These are phyloP conservation scores for Cordilura impudica DNA, from an alignment of 2,888 invertebrate genomes.

Conservation along the genomic window DNA sequence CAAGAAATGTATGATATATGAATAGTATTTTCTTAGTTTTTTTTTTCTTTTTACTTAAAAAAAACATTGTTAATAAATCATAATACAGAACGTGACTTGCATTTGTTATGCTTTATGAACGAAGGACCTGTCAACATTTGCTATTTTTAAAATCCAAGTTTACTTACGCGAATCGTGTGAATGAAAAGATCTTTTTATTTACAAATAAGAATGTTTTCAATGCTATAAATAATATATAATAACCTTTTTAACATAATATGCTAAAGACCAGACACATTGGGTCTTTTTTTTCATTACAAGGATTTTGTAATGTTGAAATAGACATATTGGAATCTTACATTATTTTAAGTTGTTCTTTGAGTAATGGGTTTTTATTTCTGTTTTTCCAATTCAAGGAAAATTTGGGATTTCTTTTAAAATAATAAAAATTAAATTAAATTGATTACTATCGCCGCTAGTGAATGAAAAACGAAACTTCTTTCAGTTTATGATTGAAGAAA, in stretches of 20 bases:
- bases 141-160: background rate
- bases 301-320: too few relatives aligned
- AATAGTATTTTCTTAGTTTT: background rate
- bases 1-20: background rate
- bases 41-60: background rate
- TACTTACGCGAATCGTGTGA: slow-evolving; percentile 6
- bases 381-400: too few relatives aligned
- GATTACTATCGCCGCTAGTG: too few relatives aligned
- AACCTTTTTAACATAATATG: slow-evolving; percentile 12
- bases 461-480: too few relatives aligned
- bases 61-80: slow-evolving; percentile 43
- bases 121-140: slow-evolving; percentile 27
- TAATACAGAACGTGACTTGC: slow-evolving; percentile 54
- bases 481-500: too few relatives aligned
- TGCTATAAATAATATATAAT: slow-evolving; percentile 29
- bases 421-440: too few relatives aligned
- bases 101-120: background rate
- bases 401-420: too few relatives aligned
- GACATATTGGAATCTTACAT: too few relatives aligned
- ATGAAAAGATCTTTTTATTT: slow-evolving; percentile 36
- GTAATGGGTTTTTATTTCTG: too few relatives aligned
- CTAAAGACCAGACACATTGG: background rate
- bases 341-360: too few relatives aligned
- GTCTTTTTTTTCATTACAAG: too few relatives aligned
- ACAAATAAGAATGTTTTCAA: slow-evolving; percentile 25